Percentiles rank a stretch among this genome's conserved stretches.
Conservation (phyloP, 2,113 vertebrate genomes). For the Pogona vitticeps region DNA sequence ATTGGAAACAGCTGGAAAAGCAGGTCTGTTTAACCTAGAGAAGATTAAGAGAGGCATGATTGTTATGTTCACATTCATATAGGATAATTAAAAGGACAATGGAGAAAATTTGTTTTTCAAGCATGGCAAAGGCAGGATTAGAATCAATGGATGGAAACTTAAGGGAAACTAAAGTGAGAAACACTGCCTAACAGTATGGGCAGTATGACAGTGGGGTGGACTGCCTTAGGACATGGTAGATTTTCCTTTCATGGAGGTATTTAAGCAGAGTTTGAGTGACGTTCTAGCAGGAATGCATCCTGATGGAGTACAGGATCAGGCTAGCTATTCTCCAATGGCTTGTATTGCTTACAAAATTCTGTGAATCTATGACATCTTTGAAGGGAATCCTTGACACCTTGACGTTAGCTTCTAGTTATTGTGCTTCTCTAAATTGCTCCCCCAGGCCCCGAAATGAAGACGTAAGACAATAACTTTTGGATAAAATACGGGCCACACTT, state of each 20-base stretch:
- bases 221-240: background rate
- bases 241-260: background rate
- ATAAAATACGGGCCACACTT: too few species aligned
- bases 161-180: background rate
- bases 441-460: too few species aligned
- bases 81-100: background rate
- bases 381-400: background rate
- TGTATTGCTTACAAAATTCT: background rate
- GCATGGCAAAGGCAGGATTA: background rate
- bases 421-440: background rate
- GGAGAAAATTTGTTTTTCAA: background rate
- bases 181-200: background rate
- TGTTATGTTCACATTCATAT: background rate
- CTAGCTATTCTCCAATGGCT: background rate
- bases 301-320: background rate
- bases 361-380: background rate
- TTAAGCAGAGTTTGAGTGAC: background rate
- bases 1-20: too few species aligned
- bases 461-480: too few species aligned
- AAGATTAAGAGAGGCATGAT: background rate
- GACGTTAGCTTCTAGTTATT: background rate
- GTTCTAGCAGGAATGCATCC: background rate
- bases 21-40: background rate
- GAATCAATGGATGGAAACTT: background rate
- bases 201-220: too few species aligned